Base-by-base conservation (phyloP, 2,888 invertebrate species). In the Calameuta pallipes region DNA sequence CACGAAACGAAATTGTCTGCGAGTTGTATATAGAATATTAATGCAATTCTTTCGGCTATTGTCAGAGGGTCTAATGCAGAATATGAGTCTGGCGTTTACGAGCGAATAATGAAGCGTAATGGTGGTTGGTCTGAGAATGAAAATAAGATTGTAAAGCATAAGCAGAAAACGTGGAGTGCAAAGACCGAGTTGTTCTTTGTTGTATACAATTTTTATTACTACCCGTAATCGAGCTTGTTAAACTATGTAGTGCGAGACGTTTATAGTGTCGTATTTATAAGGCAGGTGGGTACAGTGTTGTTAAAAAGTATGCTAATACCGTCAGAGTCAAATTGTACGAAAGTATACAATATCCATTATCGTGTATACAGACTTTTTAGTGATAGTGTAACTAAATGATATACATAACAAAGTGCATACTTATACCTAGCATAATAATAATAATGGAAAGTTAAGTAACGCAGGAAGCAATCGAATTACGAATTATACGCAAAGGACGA, bases 61-160 rank as follows among this genome's bases (percentile, higher is more conserved):
- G 37, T 78, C 78, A 79, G 79, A 81, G 78, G 75, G 69, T 73
- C 15, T 35, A 36, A 76, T 76, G 73, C 80, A 78, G 83, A 82
- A 81, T 80, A 79, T 80, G 81, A 84, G 77, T 77, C 80, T 79
- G 78, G 84, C 82, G 78, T 86, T 86, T 85, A 85, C 83, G 83
- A 85, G 80, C 81, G 83, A 82, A 82, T 85, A 86, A 86, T 82
- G 83, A 85, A 86, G 80, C 82, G 80, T 84, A 84, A 82, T 81
- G 80, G 77, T 80, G 69, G 69, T 33, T 75, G 77, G 76, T 76
- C 75, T 74, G 76, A 69, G 11, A 37, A 31, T 35, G n/a, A 73
- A 71, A 75, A 79, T 75, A 76, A 36, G 68, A 30, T 69, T 33
- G 13, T 30, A 34, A 68, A 77, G 74, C 37, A 76, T 68, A 56